Base-by-base conservation (phyloP, 2,797 vertebrate species). In the Melanotaenia parkinsoni region DNA sequence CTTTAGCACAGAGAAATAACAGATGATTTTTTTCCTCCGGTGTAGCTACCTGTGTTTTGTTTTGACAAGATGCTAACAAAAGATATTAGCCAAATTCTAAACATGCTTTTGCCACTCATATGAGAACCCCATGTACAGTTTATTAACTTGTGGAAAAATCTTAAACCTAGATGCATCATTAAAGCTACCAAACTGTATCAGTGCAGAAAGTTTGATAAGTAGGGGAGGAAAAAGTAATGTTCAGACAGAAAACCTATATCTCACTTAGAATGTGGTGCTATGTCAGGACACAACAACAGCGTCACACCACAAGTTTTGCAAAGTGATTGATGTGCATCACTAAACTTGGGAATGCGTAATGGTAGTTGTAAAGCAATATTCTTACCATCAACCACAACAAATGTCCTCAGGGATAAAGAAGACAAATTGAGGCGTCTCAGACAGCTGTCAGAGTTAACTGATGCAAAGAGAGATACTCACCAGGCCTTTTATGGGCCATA, bases 351-450 rank as follows among this genome's bases (percentile, higher is more conserved):
- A 88, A 75, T 81, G 69, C 57, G 67, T 57, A 63, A 69, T 70
- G 72, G 69, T 62, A 70, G 84, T 77, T 76, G 72, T 83, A 85
- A 90, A 89, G 68, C 77, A 67, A 70, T 63, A 78, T 63, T 80
- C 60, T 75, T 51, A 60, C 77, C 64, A 77, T 81, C 80, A 57
- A 77, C 58, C 54, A 72, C 63, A 79, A 66, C 67, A 69, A 72
- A 76, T 51, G 13, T 79, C 82, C 83, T 79, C 50, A 1, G 68
- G 81, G 79, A 75, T 74, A 54, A 90, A 75, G 74, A 77, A 85
- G 81, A 88, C 76, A 87, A 87, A 84, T 76, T 77, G 79, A 87
- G 53, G 80, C 58, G 67, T 82, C 81, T 80, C 43, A 70, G 88
- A 84, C 77, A 70, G 53, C 85, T 81, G 85, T 70, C 82, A 76